Evolutionary conservation across 1,140 invertebrate species (phyloP).

Genomic region (Phymastichus coffea): DNA sequence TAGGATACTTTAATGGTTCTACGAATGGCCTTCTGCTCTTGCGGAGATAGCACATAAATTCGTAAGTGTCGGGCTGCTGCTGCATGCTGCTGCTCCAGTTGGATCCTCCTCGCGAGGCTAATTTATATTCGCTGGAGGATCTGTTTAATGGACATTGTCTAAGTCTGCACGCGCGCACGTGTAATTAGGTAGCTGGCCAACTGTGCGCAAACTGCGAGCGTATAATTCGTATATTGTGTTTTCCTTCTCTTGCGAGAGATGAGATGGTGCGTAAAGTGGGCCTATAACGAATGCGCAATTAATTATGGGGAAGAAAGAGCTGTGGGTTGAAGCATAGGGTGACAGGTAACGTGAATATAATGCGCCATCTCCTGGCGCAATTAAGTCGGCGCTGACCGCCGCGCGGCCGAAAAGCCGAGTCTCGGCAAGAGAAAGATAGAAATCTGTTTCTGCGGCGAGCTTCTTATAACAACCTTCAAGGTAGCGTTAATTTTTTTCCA

Average conservation of each 20-base stretch:
- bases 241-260: no score
- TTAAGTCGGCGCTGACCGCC: slow-evolving; percentile 28
- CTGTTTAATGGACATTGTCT: slow-evolving; percentile 28
- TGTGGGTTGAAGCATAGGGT: slow-evolving; percentile 5
- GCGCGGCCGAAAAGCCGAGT: neutral
- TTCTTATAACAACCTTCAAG: neutral
- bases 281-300: slow-evolving; percentile 15
- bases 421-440: slow-evolving; percentile 8
- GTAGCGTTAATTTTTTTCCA: slow-evolving; percentile 11
- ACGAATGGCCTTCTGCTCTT: slow-evolving; percentile 31
- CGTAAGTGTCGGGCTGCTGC: slow-evolving; percentile 16
- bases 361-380: slow-evolving; percentile 29
- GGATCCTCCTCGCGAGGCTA: neutral
- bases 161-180: no score
- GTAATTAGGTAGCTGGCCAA: no score
- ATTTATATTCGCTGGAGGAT: slow-evolving; percentile 23
- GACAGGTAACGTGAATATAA: slow-evolving; percentile 26
- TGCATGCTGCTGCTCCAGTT: slow-evolving; percentile 11
- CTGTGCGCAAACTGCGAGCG: no score
- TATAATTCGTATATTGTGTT: no score
- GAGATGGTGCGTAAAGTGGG: no score
- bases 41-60: slow-evolving; percentile 39
- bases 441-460: slow-evolving; percentile 3
- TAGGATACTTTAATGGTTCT: slow-evolving; percentile 39
- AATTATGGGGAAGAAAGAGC: slow-evolving; percentile 26